Evolutionary conservation across 2,888 invertebrate genomes (phyloP).

Genomic region (Drosophila algonquin): DNA sequence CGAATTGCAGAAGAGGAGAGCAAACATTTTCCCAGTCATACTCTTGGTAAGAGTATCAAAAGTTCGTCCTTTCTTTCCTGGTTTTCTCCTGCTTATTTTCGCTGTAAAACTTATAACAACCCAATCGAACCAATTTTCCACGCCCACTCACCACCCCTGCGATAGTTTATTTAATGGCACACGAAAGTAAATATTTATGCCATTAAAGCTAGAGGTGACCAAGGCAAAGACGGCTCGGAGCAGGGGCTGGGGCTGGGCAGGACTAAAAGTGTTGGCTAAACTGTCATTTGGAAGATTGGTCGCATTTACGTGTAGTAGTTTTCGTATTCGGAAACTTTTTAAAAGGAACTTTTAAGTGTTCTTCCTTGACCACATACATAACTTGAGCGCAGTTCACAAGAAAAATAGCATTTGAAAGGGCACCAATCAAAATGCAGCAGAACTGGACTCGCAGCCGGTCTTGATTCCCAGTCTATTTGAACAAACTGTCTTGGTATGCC

Average conservation of each 20-base stretch:
- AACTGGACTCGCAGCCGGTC: background rate
- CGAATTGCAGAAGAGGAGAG: no score
- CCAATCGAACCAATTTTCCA: conserved; percentile 27
- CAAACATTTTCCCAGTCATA: no score
- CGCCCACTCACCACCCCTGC: conserved; percentile 46
- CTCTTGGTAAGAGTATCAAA: background rate
- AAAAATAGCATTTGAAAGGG: no score
- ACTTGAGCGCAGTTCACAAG: background rate
- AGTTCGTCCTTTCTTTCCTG: background rate
- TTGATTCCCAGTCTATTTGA: background rate
- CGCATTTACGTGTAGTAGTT: background rate
- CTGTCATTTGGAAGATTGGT: conserved; percentile 24
- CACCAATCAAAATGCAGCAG: background rate
- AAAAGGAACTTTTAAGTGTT: background rate
- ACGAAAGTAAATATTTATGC: conserved; percentile 51
- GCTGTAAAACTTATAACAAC: conserved; percentile 2
- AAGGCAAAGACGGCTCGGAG: conserved; percentile 8
- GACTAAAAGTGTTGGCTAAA: conserved; percentile 31
- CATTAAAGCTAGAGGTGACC: conserved; percentile 35
- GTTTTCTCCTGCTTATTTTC: background rate
- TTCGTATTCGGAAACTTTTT: conserved; percentile 21
- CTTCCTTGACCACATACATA: background rate
- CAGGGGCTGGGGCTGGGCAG: conserved; percentile 1
- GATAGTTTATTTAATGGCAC: conserved; percentile 47
- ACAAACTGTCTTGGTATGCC: conserved; percentile 15